Evolutionary conservation across 2,113 vertebrate genomes (phyloP).

Genomic region (Dryoscopus gambensis): DNA sequence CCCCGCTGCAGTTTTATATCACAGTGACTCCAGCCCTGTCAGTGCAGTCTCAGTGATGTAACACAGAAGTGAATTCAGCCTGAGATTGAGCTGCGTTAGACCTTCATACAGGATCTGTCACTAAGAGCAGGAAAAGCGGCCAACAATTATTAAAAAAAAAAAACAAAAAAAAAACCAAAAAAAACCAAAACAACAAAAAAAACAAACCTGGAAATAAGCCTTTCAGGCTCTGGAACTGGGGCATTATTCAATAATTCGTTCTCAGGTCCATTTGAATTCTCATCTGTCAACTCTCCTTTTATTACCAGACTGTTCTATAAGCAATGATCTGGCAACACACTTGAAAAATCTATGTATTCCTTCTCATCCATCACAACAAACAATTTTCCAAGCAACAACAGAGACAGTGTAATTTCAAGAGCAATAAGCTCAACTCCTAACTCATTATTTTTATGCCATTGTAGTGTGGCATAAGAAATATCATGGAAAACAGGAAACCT

Average conservation of each 20-base stretch:
- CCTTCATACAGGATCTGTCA: neutral
- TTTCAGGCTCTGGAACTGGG: neutral
- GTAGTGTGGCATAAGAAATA: neutral
- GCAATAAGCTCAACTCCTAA: slow-evolving; percentile 25
- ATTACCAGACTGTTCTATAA: slow-evolving; percentile 52
- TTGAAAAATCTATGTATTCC: slow-evolving; percentile 44
- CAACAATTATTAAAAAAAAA: neutral
- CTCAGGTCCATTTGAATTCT: slow-evolving; percentile 36
- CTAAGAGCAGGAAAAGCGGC: neutral
- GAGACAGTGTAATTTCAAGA: slow-evolving; percentile 50
- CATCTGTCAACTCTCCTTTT: slow-evolving; percentile 39
- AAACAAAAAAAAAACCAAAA: no score
- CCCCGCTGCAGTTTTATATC: neutral
- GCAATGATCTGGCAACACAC: slow-evolving; percentile 35
- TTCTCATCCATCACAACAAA: slow-evolving; percentile 48
- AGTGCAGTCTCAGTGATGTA: neutral
- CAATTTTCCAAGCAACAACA: slow-evolving; percentile 31
- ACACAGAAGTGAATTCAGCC: neutral
- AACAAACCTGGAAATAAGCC: neutral
- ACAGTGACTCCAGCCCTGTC: neutral
- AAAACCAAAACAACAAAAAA: neutral
- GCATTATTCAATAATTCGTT: neutral
- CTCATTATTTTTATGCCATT: slow-evolving; percentile 25
- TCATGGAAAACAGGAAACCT: neutral
- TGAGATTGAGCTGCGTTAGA: neutral